Evolutionary conservation across 2,113 vertebrate genomes (phyloP), one percentile per base, ranked within the genome.

Genomic region (Ptyas mucosa): DNA sequence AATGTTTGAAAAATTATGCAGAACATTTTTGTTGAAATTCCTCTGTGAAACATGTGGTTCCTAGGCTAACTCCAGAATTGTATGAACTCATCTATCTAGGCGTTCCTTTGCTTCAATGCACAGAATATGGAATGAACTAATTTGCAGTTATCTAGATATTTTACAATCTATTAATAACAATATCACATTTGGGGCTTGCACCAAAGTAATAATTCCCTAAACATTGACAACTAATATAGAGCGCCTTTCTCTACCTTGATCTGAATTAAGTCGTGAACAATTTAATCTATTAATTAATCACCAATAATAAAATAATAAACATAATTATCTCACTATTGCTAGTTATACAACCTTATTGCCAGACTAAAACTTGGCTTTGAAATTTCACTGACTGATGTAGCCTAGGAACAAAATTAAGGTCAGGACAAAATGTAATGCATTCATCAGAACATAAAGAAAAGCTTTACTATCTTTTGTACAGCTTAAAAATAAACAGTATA

Each of bases 161-260:
- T 54, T 57, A 88, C 34, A 29, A 58, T 93, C 61, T 88, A 91
- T 85, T 89, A 89, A 86, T 89, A 89, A 23, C 43, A 55, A 24
- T 58, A 87, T 61, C 49, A 87, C 61, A 12, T 93, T 92, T 91
- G 93, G 88, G 7, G 11, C 85, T 34, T 90, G 0, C 93, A 90
- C 93, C 53, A 96, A 94, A 93, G 29, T 94, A 15, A 29, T 91
- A 93, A 64, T 95, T 94, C 93, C 29, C 90, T 54, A 93, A 58
- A 54, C 90, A 58, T 49, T 91, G 93, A 91, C 11, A 92, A 55
- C 8, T 34, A 43, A 34, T 69, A 69, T 18, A 69, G 64, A 69
- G 6, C 2, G 10, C 24, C 26, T 61, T 29, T 26, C 58, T 61
- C 23, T 61, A 34, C 14, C 12, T 15, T 69, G 4, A 69, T 69